A percentile compares a stretch with the other conserved stretches of the same genome.
Evolutionary conservation across 1,140 invertebrate species (phyloP).

Genomic region (Drosophila pallidifrons): DNA sequence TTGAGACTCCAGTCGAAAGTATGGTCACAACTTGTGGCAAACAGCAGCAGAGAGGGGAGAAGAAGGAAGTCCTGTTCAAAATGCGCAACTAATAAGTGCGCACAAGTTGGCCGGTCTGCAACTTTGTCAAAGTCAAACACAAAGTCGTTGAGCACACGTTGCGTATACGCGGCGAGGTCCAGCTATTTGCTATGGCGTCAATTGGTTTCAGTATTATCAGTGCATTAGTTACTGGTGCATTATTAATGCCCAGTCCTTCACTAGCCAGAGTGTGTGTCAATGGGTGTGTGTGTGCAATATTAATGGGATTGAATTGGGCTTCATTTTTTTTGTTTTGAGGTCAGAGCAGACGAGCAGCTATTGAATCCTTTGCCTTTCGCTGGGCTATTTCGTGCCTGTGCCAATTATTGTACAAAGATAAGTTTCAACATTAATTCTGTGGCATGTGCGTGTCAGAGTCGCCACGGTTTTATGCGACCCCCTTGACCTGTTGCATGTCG

Average conservation of each 20-base stretch:
- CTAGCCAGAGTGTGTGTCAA: conserved; percentile 9
- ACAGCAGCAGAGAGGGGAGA: neutral
- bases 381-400: conserved; percentile 35
- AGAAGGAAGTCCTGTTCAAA: conserved; percentile 2
- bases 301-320: conserved; percentile 46
- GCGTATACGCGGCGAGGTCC: conserved; percentile 13
- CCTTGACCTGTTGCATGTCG: conserved; percentile 71
- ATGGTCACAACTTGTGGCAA: conserved; percentile 47
- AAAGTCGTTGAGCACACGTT: conserved; percentile 51
- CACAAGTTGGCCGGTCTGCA: conserved; percentile 48
- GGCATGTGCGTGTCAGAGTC: conserved; percentile 39
- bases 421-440: conserved; percentile 43
- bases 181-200: conserved; percentile 28
- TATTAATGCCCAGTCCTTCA: conserved; percentile 67
- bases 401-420: conserved; percentile 45
- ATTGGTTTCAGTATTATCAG: conserved; percentile 65
- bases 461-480: conserved; percentile 23
- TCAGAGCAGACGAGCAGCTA: conserved; percentile 4
- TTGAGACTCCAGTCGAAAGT: conserved; percentile 35
- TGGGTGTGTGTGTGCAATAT: conserved; percentile 36
- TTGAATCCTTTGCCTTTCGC: conserved; percentile 15
- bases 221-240: conserved; percentile 72
- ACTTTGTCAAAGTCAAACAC: conserved; percentile 79
- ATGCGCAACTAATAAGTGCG: conserved; percentile 58
- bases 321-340: neutral